Base-by-base conservation (phyloP, 1,140 invertebrate species). In the Drosophila seguyi region DNA sequence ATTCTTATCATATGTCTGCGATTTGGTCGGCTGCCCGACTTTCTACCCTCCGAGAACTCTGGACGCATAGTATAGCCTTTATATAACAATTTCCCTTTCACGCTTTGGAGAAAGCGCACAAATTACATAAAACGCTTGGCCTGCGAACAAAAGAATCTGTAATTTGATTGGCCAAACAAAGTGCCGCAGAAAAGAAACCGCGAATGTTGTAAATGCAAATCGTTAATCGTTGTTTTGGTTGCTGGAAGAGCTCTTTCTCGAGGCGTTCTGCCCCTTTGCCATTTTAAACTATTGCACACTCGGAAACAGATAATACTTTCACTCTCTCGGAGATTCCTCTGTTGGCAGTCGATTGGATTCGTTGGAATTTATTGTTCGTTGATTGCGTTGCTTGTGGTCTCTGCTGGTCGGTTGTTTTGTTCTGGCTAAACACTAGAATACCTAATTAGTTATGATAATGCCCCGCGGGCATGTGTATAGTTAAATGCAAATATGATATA, bases 401-500 rank as follows among this genome's bases (percentile, higher is more conserved):
- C 72, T 58, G 42, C 61, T 50, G 62, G 47, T 66, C 60, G 36
- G 22, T 67, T 65, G 59, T 31, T 61, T 42, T 47, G 67, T 55
- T 84, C 72, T 76, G 65, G 67, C 47, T 77, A 68, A 27, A 44
- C 50, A 14, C 63, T 83, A 76, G 57, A 87, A 68, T 76, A 80
- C 50, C 48, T 67, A 76, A 68, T 67, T 50, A 71, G 53, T 42
- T 60, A 78, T 62, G 45, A 29, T 75, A 80, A 75, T 81, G 55
- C 39, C 48, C 63, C 25, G 18, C 20, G 55, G 53, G 47, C 27
- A 61, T 67, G 45, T 68, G 44, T 79, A 48, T 75, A 66, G 69
- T 41, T 57, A 79, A 88, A 88, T 88, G 81, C 81, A 68, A 72
- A 78, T 76, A 81, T 85, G 69, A 78, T 90, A 90, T 90, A 88